phyloP scores from a whole-genome alignment of 2,113 vertebrate genomes.

The Oplegnathus fasciatus region DNA sequence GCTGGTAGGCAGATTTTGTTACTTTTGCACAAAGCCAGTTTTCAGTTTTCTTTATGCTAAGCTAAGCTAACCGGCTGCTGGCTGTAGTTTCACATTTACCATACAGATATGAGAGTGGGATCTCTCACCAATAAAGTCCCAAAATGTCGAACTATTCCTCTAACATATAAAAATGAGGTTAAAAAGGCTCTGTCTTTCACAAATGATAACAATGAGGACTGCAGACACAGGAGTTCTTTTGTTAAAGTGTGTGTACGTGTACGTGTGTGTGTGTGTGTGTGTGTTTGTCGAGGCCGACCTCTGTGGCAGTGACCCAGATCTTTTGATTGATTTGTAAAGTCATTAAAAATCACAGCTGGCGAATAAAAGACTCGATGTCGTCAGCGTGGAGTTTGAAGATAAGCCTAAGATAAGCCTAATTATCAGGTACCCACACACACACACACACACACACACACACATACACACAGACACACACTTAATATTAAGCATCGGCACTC shows the following conservation, averaged over 20 bases:
- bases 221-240: conserved; percentile 22
- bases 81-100: neutral
- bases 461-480: conserved; percentile 22
- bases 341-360: conserved; percentile 66
- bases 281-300: conserved; percentile 35
- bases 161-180: neutral
- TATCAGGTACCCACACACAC: conserved; percentile 44
- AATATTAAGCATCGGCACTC: conserved; percentile 25
- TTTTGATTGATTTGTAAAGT: conserved; percentile 67
- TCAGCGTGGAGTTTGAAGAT: conserved; percentile 48
- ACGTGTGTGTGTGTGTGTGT: conserved; percentile 3
- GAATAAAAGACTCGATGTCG: conserved; percentile 40
- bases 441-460: conserved; percentile 27
- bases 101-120: neutral
- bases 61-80: neutral
- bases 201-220: conserved; percentile 14
- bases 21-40: neutral
- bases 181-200: conserved; percentile 4
- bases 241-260: conserved; percentile 1
- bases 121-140: neutral
- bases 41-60: neutral
- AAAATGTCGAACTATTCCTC: neutral
- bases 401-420: conserved; percentile 57
- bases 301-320: conserved; percentile 57
- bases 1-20: neutral